Base-by-base conservation (phyloP, 1,140 invertebrate species). In the Pentalonia nigronervosa region DNA sequence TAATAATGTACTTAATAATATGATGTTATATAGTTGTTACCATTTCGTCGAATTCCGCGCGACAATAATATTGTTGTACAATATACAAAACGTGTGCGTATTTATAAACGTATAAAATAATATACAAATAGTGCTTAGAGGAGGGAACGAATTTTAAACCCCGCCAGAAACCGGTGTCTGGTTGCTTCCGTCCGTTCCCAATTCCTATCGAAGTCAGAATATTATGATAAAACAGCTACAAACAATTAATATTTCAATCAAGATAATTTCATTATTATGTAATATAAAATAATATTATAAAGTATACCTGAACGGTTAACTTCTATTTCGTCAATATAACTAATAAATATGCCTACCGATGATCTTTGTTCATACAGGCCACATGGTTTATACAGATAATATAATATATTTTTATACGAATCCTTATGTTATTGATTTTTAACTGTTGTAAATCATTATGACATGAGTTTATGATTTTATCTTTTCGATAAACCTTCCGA, bases 61-160 rank as follows among this genome's bases (percentile, higher is more conserved):
- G 60, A n/a, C 60, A n/a, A 76, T 76, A n/a, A 76, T 76, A 53
- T 53, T 20, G 60, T 76, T 7, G 30, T n/a, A 67, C n/a, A 6
- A 67, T 30, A 67, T 14, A 67, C 30, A 67, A 67, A n/a, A 76
- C 60, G 60, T 76, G 3, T 4, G n/a, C 6, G 60, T 76, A 76
- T 76, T 76, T 76, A 76, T n/a, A 76, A 76, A 76, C 60, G 60
- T n/a, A 17, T 76, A 76, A 76, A 76, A 76, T n/a, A 76, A 76
- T 76, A n/a, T 17, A 2, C 4, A 76, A 76, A 7, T 76, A 17
- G 30, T 76, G 0, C 0, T 0, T 14, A 0, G 30, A n/a, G 60
- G 17, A 11, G 20, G 21, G 60, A 14, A 17, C 14, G 30, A 17
- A 76, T n/a, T 76, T 76, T 17, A 76, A n/a, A 76, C 4, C 60